Evolutionary conservation across 2,888 invertebrate species (phyloP), one percentile per base, ranked within the genome.

Genomic region (Cephus nigrinus): DNA sequence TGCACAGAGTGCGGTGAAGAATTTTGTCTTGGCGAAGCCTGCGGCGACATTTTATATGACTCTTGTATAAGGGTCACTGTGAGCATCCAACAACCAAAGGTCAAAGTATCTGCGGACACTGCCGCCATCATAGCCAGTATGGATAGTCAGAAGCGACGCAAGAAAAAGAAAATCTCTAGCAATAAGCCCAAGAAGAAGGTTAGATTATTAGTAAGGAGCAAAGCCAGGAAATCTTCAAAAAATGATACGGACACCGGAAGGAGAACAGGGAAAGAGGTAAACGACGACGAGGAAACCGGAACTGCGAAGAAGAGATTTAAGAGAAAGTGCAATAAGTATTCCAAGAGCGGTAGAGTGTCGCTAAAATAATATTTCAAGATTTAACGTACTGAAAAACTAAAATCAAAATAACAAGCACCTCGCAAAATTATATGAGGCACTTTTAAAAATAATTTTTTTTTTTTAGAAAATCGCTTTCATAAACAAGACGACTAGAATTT

Each of bases 1-100:
- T 97, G 97, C 90, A 90, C 93, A 0, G 96, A 97, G 88, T 97
- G 97, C 86, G 96, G 96, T 11, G 97, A 97, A 90, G 97, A 97
- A 92, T 96, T 96, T 92, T 97, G 97, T 91, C 83, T 87, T 88
- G 93, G 93, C n/a, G 92, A 92, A 84, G 89, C 90, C 72, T 95
- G 94, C 84, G 92, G 92, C 34, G 93, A 93, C 79, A 93, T 94
- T 83, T 91, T 92, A 9, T 95, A 95, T 86, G 94, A 94, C 83
- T 92, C 92, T 1, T 94, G 93, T 84, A 91, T 92, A 31, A 89
- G 94, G 73, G 88, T 93, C 33, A 87, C 90, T 1, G 91, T 92
- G 71, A 83, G 85, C n/a, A 84, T 86, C 15, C 86, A 86, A 5
- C 88, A 86, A 55, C 82, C 87, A 30, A 90, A 91, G 75, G 83